phyloP scores from a whole-genome alignment of 2,797 vertebrate species.

The Lacerta agilis region DNA sequence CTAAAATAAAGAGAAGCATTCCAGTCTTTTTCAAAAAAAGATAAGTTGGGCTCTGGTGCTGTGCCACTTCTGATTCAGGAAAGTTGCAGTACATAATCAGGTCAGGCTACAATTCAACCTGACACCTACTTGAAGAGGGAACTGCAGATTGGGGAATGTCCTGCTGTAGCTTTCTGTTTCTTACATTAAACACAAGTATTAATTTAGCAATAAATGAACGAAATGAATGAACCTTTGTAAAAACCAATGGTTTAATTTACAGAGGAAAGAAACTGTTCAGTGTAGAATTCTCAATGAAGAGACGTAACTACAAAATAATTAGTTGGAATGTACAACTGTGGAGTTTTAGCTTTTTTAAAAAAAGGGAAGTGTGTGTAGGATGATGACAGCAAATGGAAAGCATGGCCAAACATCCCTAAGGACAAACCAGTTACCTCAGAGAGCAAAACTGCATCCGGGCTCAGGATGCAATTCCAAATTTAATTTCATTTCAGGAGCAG shows the following conservation, averaged over 20 bases:
- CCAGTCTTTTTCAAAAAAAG: neutral
- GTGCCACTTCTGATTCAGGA: neutral
- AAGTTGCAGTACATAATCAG: neutral
- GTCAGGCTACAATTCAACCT: neutral
- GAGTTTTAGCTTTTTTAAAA: neutral
- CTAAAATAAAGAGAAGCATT: slow-evolving; percentile 30
- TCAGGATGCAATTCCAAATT: slow-evolving; percentile 4
- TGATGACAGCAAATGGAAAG: slow-evolving; percentile 11
- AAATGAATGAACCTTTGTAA: neutral
- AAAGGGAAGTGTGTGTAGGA: neutral
- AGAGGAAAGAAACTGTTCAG: neutral
- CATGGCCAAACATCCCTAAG: neutral
- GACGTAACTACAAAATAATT: neutral
- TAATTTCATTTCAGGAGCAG: neutral
- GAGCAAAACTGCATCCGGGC: neutral
- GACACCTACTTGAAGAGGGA: neutral
- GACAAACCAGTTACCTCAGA: slow-evolving; percentile 2
- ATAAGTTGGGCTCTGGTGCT: neutral
- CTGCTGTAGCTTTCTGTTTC: neutral
- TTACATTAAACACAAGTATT: neutral
- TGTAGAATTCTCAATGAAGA: neutral
- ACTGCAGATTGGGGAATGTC: neutral
- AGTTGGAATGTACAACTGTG: neutral
- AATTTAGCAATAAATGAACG: neutral
- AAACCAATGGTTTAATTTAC: neutral